Base-by-base conservation (phyloP, 2,888 invertebrate species). In the Elegia similella region DNA sequence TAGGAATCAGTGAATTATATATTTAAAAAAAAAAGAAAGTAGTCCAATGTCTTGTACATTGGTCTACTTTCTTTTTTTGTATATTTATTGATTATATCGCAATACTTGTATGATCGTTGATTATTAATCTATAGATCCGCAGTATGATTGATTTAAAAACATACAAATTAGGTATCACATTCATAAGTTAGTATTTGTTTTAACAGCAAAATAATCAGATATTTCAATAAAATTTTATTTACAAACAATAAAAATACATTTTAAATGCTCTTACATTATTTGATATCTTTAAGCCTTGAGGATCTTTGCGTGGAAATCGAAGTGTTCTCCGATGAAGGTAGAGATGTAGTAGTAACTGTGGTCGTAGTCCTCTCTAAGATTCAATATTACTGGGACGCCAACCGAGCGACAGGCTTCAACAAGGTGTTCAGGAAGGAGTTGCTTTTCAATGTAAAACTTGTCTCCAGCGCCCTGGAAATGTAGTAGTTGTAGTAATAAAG, bases 271-370 rank as follows among this genome's bases (percentile, higher is more conserved):
- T 50, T 50, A 52, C 23, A 34, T 29, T 38, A 50, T 32, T 48
- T 50, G 15, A 50, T 13, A 15, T 38, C 16, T 44, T 75, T 83
- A 89, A 38, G 85, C 86, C 65, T 93, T 94, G 15, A 98, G 93
- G 79, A 94, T 93, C 76, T 96, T 95, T 2, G 95, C 94, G 83
- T 99, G 99, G 84, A 98, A 97, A 58, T 93, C 94, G 60, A 99
- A 94, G 79, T 99, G 99, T 77, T 99, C 98, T 44, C 94, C 96
- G 55, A 99, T 95, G 82, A 97, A 99, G 0, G 97, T 94, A 0
- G 98, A 92, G 64, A 99, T 96, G 78, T 97, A 98, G 77, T 94
- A 99, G 78, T 99, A 99, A 50, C 97, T 95, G 86, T 99, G 99
- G 82, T 99, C 98, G 78, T 99, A 99, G 13, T 96, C 98, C 64